Conservation (phyloP, 2,113 vertebrate genomes). For the Thryonomys swinderianus region DNA sequence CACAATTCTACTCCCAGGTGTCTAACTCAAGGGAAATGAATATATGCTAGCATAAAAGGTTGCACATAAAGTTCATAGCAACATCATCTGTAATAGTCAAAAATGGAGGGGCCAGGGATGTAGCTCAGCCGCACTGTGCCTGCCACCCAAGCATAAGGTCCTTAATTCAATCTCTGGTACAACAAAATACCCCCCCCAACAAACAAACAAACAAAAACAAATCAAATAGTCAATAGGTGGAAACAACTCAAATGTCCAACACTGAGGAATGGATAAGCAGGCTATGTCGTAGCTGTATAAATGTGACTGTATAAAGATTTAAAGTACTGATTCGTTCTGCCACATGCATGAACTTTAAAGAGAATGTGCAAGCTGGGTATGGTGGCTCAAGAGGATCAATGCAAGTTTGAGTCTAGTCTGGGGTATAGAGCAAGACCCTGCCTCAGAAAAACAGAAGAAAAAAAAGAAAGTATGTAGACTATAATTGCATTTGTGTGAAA, state of each 20-base stretch:
- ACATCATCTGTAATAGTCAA: not conserved
- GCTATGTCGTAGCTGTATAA: not conserved
- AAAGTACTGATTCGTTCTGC: not conserved
- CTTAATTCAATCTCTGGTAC: too few relatives aligned
- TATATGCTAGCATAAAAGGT: not conserved
- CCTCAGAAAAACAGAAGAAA: not conserved
- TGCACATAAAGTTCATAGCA: not conserved
- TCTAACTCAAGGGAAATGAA: not conserved
- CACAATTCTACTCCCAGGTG: not conserved
- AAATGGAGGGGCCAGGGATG: too few relatives aligned
- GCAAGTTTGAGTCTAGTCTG: not conserved
- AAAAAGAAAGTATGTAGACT: not conserved
- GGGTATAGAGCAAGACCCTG: not conserved
- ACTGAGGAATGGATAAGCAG: not conserved
- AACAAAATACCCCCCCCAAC: too few relatives aligned
- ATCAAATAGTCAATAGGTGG: not conserved
- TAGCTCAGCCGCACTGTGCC: too few relatives aligned
- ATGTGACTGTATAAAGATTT: not conserved
- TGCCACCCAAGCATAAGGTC: too few relatives aligned
- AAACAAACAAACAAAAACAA: too few relatives aligned
- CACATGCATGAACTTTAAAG: not conserved
- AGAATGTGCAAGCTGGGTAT: not conserved
- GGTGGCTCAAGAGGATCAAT: not conserved
- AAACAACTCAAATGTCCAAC: not conserved
- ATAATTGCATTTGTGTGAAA: not conserved